Evolutionary conservation across 2,797 vertebrate genomes (phyloP), one percentile per base, ranked within the genome.

Genomic region (Huso huso): DNA sequence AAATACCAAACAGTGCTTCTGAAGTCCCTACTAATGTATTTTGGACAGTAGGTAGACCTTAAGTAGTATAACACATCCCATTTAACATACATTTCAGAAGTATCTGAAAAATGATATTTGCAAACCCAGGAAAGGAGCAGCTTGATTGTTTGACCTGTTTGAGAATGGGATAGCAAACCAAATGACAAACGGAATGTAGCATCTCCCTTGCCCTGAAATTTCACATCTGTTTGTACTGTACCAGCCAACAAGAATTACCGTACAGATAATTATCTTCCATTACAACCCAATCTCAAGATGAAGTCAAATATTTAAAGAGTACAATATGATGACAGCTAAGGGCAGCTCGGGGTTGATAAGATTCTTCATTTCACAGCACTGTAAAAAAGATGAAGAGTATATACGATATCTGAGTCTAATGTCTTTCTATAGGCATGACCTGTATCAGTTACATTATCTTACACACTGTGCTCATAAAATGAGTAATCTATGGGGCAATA

Each of bases 381-480:
- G 84, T 74, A 72, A 78, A 79, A 51, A 73, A 83, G 80, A 68
- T 61, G 75, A 77, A 71, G 70, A 71, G 78, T 77, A 83, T 74
- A 87, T 79, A 68, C 63, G 87, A 89, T 89, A 89, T 75, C 84
- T 88, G 87, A 83, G 79, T 81, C 87, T 85, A 92, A 92, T 87
- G 80, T 68, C 80, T 81, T 84, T 85, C 84, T 83, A 79, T 80
- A 79, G 74, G 79, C 83, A 49, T 87, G 86, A 87, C 79, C 72
- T 67, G 79, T 75, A 83, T 86, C 66, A 72, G 84, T 90, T 89
- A 86, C 87, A 81, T 81, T 76, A 75, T 69, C 70, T 81, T 77
- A 62, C 70, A 53, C 73, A 51, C 71, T 10, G 18, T 66, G 75
- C 71, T 72, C 74, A 74, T 84, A 86, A 89, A 87, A 79, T 59